Evolutionary conservation across 1,140 invertebrate genomes (phyloP), one percentile per base, ranked within the genome.

Genomic region (Cardiocondyla obscurior): DNA sequence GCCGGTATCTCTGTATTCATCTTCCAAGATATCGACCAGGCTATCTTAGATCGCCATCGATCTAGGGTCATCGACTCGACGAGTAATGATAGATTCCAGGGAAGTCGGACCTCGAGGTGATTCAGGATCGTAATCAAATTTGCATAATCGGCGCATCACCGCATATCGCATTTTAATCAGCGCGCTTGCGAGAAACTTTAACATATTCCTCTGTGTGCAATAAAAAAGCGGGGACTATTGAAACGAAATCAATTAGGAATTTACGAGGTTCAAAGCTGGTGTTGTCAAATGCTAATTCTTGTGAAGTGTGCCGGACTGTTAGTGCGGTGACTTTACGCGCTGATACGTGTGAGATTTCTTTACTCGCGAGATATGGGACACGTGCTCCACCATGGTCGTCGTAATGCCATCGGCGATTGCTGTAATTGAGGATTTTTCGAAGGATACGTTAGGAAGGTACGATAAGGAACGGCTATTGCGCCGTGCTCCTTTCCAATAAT

Each of bases 401-500:
- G 92, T 92, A 84, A 91, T 92, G 70, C 92, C 93, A 84, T 92
- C 92, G 83, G 90, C 90, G 69, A 88, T 92, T 30, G 77, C 93
- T 14, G 90, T 91, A 22, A 76, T 93, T 91, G 93, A 94, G 84
- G 93, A 94, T 87, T 92, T 92, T 57, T 91, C 93, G 12, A 93
- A 90, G 84, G 93, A 94, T 70, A 93, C 93, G 0, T 90, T 94
- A 60, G 92, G 92, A 89, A 94, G 93, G 93, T 94, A 93, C 30
- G 74, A 46, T n/a, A 42, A 42, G 4, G 28, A 12, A 25, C 33
- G 12, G 46, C 14, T 44, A 33, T 69, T 22, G 64, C 30, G 19
- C 33, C n/a, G n/a, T 14, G 44, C 22, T 62, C 16, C 19, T 76
- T 65, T 16, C 3, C 19, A 25, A 6, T 4, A 30, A 67, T 79